Percentiles rank a stretch among this genome's conserved stretches.
phyloP scores from a whole-genome alignment of 2,113 vertebrate genomes.

The Pelecanoides urinatrix region DNA sequence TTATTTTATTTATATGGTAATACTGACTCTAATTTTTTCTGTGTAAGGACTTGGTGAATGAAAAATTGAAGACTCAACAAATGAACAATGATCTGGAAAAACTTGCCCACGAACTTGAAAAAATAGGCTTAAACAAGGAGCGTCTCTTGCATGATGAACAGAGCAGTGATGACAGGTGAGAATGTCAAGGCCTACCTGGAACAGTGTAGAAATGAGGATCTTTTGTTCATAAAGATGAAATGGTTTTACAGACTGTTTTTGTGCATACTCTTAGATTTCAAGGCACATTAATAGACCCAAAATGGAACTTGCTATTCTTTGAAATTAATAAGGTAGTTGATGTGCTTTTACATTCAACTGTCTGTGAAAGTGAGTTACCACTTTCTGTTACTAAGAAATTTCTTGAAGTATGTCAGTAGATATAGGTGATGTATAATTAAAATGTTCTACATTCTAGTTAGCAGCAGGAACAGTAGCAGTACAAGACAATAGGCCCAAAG shows the following conservation, averaged over 20 bases:
- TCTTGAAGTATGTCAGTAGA: neutral
- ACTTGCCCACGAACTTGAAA: conserved; percentile 94
- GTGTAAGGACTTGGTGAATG: conserved; percentile 91
- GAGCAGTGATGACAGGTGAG: conserved; percentile 91
- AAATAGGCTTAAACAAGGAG: conserved; percentile 97
- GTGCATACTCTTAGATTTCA: neutral
- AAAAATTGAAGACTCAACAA: conserved; percentile 94
- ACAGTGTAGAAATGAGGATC: neutral
- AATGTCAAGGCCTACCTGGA: neutral
- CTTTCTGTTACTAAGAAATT: neutral
- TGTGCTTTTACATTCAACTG: neutral
- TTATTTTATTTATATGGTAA: neutral
- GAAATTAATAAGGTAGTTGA: neutral
- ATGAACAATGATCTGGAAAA: conserved; percentile 97
- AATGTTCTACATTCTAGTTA: neutral
- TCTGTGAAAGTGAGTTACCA: neutral
- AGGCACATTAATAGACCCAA: neutral
- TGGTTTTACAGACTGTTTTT: neutral
- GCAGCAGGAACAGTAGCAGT: neutral
- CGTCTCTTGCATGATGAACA: conserved; percentile 91
- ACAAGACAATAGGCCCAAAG: neutral
- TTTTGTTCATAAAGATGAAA: neutral
- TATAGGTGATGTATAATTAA: neutral
- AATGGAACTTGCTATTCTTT: neutral
- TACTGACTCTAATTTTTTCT: neutral